These are phyloP conservation scores for Hydrochoerus hydrochaeris DNA, from an alignment of 2,113 vertebrate genomes.

Conservation along the genomic window DNA sequence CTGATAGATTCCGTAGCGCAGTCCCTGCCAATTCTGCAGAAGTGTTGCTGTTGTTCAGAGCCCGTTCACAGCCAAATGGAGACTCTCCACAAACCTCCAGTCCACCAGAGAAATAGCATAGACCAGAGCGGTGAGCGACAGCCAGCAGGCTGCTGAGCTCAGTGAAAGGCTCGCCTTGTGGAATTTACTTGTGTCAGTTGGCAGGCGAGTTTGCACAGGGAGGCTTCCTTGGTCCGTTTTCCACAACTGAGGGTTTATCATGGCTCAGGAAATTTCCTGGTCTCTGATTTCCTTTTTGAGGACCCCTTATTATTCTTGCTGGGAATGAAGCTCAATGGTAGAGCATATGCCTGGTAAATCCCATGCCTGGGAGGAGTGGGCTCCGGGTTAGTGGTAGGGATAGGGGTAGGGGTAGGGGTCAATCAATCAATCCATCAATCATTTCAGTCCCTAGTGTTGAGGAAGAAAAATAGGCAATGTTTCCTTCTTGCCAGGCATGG, in stretches of 20 bases:
- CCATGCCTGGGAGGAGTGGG: neutral
- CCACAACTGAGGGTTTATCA: neutral
- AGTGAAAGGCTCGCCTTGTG: neutral
- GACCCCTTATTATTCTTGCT: neutral
- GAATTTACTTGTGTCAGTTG: rapidly evolving
- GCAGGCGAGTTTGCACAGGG: rapidly evolving
- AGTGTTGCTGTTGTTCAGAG: neutral
- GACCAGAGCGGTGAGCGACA: neutral
- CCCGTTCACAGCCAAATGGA: conserved; percentile 58
- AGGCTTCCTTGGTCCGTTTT: neutral
- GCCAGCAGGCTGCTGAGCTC: neutral
- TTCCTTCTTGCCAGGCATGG: neutral
- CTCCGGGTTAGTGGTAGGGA: neutral
- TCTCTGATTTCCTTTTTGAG: neutral
- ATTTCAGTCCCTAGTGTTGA: neutral
- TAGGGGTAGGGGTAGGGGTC: too few relatives aligned
- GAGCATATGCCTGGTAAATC: neutral
- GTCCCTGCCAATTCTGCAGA: conserved; percentile 62
- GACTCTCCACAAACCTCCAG: conserved; percentile 56
- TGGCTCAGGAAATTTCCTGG: neutral
- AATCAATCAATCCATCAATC: too few relatives aligned
- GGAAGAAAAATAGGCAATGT: neutral
- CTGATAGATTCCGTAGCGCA: conserved; percentile 26
- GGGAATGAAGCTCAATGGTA: neutral
- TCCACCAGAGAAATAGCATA: conserved; percentile 61